Conservation (phyloP, 2,113 vertebrate species). For the Gadus chalcogrammus region DNA sequence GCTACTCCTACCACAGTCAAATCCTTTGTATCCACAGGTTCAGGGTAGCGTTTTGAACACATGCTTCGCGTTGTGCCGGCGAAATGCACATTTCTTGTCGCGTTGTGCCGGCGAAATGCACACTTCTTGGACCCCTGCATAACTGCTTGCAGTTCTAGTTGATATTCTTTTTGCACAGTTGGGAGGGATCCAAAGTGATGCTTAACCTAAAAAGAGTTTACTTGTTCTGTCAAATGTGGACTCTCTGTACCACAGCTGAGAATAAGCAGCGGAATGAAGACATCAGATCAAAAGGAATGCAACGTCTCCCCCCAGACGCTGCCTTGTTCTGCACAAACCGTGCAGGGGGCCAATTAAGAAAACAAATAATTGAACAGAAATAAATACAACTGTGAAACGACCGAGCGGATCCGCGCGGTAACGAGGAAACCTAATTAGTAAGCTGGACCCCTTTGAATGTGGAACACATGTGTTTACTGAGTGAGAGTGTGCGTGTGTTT, state of each 20-base stretch:
- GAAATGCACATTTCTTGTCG: no score
- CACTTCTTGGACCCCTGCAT: no score
- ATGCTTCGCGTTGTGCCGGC: no score
- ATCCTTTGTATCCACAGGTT: no score
- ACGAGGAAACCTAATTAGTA: constrained; percentile 54
- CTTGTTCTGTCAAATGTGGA: constrained; percentile 68
- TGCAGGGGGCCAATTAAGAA: constrained; percentile 67
- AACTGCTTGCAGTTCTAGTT: no score
- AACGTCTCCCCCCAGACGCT: constrained; percentile 67
- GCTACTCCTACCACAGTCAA: no score
- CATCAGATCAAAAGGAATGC: constrained; percentile 69
- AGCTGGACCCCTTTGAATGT: constrained; percentile 62
- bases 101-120: no score
- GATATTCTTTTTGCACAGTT: constrained; percentile 50
- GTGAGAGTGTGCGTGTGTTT: background rate
- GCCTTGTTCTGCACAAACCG: constrained; percentile 53
- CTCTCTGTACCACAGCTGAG: constrained; percentile 52
- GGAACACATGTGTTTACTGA: constrained; percentile 23
- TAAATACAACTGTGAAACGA: constrained; percentile 65
- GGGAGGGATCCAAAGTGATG: constrained; percentile 62
- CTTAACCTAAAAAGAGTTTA: constrained; percentile 71
- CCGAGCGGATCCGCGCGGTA: constrained; percentile 50
- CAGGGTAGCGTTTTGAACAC: no score
- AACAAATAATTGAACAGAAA: constrained; percentile 75
- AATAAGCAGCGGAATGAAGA: constrained; percentile 66